Conservation (phyloP, 2,113 vertebrate genomes). For the Pyxicephalus adspersus region DNA sequence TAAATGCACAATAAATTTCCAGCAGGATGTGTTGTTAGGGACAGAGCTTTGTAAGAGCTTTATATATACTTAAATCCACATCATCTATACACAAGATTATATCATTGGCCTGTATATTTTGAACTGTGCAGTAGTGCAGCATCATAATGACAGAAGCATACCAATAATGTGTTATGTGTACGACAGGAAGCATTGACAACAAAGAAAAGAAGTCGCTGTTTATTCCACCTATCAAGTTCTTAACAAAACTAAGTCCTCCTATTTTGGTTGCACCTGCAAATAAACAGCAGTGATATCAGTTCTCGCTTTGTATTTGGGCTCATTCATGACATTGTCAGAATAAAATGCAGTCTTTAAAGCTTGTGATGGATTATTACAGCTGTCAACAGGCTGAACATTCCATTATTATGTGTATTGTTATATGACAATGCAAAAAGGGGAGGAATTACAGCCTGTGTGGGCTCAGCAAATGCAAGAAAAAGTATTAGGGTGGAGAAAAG, state of each 20-base stretch:
- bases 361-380: slow-evolving; percentile 24
- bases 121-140: no score
- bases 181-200: slow-evolving; percentile 16
- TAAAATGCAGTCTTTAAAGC: slow-evolving; percentile 17
- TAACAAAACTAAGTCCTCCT: background rate
- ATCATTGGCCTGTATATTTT: no score
- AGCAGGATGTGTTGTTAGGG: no score
- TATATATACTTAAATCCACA: no score
- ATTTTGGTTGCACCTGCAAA: slow-evolving; percentile 20
- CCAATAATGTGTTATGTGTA: background rate
- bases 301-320: slow-evolving; percentile 17
- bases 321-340: slow-evolving; percentile 20
- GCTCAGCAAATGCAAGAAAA: background rate
- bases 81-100: no score
- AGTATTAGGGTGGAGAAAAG: no score
- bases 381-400: slow-evolving; percentile 31
- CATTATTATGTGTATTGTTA: background rate
- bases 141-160: no score
- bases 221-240: slow-evolving; percentile 20
- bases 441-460: background rate
- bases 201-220: slow-evolving; percentile 19
- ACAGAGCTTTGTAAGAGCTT: no score
- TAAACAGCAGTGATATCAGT: slow-evolving; percentile 38
- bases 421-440: slow-evolving; percentile 2
- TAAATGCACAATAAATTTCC: no score